Evolutionary conservation across 2,113 vertebrate genomes (phyloP).

Genomic region (Rhinoptilus africanus): DNA sequence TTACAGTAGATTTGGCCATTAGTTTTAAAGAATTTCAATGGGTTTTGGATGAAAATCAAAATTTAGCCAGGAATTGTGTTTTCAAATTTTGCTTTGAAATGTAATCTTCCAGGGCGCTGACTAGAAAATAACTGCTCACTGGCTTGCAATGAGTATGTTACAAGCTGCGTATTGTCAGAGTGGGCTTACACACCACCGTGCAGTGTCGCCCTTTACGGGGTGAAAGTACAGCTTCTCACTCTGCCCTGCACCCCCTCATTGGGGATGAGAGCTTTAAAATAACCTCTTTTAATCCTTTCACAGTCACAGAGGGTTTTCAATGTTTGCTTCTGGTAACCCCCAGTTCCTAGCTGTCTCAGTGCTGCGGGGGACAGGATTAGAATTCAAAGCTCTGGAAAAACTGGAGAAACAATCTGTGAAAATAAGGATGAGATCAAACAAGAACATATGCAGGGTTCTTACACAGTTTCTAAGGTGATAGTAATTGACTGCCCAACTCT

Average conservation of each 20-base stretch:
- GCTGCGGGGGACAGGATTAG: background rate
- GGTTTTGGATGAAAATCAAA: background rate
- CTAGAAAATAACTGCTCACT: background rate
- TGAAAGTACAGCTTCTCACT: background rate
- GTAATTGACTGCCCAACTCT: background rate
- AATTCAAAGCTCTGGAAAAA: background rate
- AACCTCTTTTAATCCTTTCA: background rate
- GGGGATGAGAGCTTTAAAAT: background rate
- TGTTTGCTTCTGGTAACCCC: background rate
- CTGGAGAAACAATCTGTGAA: background rate
- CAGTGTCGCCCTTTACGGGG: accelerated
- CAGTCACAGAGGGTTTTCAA: background rate
- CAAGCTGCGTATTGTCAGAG: background rate
- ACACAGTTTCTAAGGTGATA: background rate
- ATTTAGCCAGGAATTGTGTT: background rate
- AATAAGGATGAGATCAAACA: background rate
- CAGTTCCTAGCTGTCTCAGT: background rate
- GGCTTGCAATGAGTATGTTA: background rate
- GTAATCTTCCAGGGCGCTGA: background rate
- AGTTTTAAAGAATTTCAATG: background rate
- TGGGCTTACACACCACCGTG: background rate
- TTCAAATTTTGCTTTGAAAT: background rate
- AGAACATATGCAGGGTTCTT: background rate
- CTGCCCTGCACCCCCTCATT: background rate
- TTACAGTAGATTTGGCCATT: background rate